These are phyloP conservation scores for Saccostrea cuccullata DNA, from an alignment of 1,140 invertebrate species.

Conservation along the genomic window DNA sequence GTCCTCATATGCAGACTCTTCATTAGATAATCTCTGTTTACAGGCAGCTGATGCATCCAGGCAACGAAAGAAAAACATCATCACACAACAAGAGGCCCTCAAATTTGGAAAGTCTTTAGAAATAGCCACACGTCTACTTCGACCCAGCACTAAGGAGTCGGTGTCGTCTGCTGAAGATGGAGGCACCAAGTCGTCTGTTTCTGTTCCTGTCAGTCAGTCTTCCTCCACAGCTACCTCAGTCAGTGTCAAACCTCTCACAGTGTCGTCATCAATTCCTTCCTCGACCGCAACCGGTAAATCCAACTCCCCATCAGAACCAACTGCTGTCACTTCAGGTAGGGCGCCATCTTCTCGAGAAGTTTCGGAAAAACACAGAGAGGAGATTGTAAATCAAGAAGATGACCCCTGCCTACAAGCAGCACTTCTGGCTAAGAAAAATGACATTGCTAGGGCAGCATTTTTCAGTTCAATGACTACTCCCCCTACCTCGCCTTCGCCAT, in stretches of 20 bases:
- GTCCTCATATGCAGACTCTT: too few relatives aligned
- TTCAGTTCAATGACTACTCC: constrained; percentile 65
- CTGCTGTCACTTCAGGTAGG: background rate
- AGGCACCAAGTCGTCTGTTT: background rate
- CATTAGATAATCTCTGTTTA: constrained; percentile 31
- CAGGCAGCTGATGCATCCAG: constrained; percentile 70
- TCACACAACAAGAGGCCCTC: constrained; percentile 65
- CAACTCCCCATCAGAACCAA: background rate
- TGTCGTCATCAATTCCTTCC: background rate
- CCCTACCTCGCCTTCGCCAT: constrained; percentile 50
- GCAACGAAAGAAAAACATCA: constrained; percentile 71
- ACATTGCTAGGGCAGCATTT: constrained; percentile 61
- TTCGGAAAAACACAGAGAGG: background rate
- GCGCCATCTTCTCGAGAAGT: background rate
- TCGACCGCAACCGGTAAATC: background rate
- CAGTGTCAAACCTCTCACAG: background rate
- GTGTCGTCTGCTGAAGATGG: background rate
- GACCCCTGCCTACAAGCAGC: constrained; percentile 48
- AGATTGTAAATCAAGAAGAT: constrained; percentile 34
- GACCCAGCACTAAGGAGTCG: constrained; percentile 17
- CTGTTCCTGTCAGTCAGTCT: background rate
- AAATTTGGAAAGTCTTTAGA: constrained; percentile 73
- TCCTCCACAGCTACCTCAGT: constrained; percentile 46
- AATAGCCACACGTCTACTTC: constrained; percentile 65
- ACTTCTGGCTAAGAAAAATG: constrained; percentile 53